Percentiles rank a stretch among this genome's conserved stretches.
These are phyloP conservation scores for Synergus umbraculus DNA, from an alignment of 2,888 invertebrate species.

Conservation along the genomic window DNA sequence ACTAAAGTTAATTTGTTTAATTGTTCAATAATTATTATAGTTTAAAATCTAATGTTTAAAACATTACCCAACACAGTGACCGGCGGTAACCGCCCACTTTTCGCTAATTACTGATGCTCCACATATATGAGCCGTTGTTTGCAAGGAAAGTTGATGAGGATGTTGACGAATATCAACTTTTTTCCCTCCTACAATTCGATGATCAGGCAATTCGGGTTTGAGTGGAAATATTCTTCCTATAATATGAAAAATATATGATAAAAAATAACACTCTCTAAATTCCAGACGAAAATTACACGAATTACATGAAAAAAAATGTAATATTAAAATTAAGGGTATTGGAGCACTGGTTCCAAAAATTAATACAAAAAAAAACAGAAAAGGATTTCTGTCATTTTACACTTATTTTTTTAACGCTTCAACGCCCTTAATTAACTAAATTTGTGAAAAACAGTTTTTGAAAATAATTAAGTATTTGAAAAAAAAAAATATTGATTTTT, in stretches of 20 bases:
- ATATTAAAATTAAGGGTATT: too few species aligned
- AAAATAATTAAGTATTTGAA: neutral
- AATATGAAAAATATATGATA: neutral
- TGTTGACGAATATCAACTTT: conserved; percentile 62
- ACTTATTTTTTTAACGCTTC: too few species aligned
- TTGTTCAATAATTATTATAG: neutral
- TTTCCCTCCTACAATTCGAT: conserved; percentile 71
- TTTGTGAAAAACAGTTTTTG: too few species aligned
- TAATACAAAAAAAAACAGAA: too few species aligned
- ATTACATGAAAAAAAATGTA: neutral
- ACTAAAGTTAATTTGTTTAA: neutral
- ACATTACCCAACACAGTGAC: conserved; percentile 62
- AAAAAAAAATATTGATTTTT: neutral
- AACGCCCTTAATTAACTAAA: neutral
- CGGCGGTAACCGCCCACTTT: conserved; percentile 67
- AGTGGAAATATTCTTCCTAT: neutral
- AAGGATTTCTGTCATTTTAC: too few species aligned
- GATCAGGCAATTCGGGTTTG: conserved; percentile 3
- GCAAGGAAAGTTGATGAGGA: conserved; percentile 69
- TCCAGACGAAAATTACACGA: neutral
- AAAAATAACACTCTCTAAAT: neutral
- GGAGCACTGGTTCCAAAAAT: too few species aligned
- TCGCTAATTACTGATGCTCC: conserved; percentile 66
- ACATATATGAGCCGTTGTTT: conserved; percentile 59
- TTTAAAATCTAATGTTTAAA: neutral